Conservation (phyloP, 2,113 vertebrate genomes). For the Cebus imitator region DNA sequence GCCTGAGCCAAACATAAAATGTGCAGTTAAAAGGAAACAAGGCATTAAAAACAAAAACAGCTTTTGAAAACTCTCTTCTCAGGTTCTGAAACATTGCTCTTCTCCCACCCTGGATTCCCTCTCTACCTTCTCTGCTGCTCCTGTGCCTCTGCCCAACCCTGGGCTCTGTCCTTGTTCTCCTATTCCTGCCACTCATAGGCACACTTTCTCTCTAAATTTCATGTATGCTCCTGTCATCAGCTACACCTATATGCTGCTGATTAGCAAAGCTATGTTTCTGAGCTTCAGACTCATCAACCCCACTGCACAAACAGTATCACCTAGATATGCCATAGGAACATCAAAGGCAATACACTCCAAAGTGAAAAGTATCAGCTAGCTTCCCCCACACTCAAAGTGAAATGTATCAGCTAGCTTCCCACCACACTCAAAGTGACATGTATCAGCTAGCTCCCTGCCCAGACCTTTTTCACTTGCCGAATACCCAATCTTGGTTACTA, state of each 20-base stretch:
- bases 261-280: neutral
- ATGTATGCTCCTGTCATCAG: neutral
- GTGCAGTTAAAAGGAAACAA: constrained; percentile 21
- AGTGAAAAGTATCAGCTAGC: neutral
- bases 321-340: neutral
- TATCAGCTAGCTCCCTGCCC: neutral
- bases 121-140: neutral
- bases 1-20: constrained; percentile 43
- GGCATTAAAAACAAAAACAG: constrained; percentile 7
- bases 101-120: neutral
- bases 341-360: neutral
- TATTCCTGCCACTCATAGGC: neutral
- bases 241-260: neutral
- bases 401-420: neutral
- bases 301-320: neutral
- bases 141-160: neutral
- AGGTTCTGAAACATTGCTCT: rapidly evolving
- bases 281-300: neutral
- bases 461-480: neutral
- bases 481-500: neutral
- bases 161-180: neutral
- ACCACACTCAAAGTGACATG: neutral
- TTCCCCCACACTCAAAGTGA: neutral
- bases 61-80: neutral
- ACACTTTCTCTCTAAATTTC: neutral